Conservation (phyloP, 2,113 vertebrate genomes). For the Natator depressus region DNA sequence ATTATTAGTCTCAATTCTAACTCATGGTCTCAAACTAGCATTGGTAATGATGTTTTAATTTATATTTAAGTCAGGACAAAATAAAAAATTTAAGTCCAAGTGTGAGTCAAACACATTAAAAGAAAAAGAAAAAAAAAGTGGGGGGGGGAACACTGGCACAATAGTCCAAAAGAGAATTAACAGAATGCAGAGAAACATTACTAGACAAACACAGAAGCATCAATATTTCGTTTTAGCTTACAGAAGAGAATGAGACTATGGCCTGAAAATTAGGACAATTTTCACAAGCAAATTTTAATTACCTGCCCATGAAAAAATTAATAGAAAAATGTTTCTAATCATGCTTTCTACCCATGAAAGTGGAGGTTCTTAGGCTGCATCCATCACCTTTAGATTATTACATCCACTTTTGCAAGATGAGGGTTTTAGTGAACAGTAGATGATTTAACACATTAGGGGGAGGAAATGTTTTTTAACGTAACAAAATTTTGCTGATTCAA, state of each 20-base stretch:
- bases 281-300: conserved; percentile 30
- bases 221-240: conserved; percentile 50
- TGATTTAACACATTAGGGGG: neutral
- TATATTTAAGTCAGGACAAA: neutral
- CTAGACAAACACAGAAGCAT: conserved; percentile 39
- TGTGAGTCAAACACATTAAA: neutral
- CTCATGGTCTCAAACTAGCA: neutral
- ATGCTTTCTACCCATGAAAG: conserved; percentile 31
- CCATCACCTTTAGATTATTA: neutral
- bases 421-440: conserved; percentile 18
- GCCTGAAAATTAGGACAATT: conserved; percentile 52
- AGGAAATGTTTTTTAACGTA: neutral
- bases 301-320: conserved; percentile 68
- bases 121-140: neutral
- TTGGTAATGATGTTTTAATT: neutral
- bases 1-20: neutral
- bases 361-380: neutral
- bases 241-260: conserved; percentile 53
- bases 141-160: conserved; percentile 9
- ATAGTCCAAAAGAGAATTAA: conserved; percentile 14
- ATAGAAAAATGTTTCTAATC: conserved; percentile 65
- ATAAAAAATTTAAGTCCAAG: neutral
- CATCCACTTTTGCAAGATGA: neutral
- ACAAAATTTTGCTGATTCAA: conserved; percentile 3
- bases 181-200: conserved; percentile 49